Percentiles rank a stretch among this genome's conserved stretches.
Conservation (phyloP, 2,797 vertebrate genomes). For the Dromococcyx pavoninus region DNA sequence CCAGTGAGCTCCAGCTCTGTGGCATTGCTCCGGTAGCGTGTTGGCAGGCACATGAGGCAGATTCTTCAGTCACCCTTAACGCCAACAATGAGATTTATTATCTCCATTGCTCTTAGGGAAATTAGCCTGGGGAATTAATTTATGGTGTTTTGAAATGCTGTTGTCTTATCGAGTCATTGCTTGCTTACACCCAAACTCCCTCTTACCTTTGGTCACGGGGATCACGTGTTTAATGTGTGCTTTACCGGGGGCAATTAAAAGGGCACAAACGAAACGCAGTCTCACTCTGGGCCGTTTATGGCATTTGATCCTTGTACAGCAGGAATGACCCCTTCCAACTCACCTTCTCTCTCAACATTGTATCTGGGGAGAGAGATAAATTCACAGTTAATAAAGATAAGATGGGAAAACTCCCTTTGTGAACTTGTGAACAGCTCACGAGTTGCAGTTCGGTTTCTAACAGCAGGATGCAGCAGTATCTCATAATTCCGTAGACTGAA, state of each 20-base stretch:
- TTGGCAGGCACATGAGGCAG: neutral
- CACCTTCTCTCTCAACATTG: slow-evolving; percentile 56
- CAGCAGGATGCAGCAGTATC: slow-evolving; percentile 44
- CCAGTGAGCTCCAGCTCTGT: neutral
- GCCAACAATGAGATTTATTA: slow-evolving; percentile 63
- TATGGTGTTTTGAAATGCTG: slow-evolving; percentile 74
- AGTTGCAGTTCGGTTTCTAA: slow-evolving; percentile 18
- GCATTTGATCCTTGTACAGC: slow-evolving; percentile 71
- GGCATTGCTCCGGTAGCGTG: slow-evolving; percentile 11
- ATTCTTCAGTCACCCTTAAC: slow-evolving; percentile 45
- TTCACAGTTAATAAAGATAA: slow-evolving; percentile 86
- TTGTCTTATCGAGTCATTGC: slow-evolving; percentile 68
- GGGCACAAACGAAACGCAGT: slow-evolving; percentile 56
- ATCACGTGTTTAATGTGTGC: slow-evolving; percentile 62
- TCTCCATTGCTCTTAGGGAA: slow-evolving; percentile 48
- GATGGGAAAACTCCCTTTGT: slow-evolving; percentile 45
- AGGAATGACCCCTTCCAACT: slow-evolving; percentile 59
- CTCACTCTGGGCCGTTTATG: slow-evolving; percentile 66
- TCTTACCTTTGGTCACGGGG: slow-evolving; percentile 78
- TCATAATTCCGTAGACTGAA: neutral
- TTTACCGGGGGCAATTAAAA: slow-evolving; percentile 54
- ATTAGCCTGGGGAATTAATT: slow-evolving; percentile 70
- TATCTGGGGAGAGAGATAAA: slow-evolving; percentile 77
- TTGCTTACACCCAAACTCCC: slow-evolving; percentile 66
- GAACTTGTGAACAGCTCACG: neutral